Conservation (phyloP, 2,113 vertebrate genomes). For the Ptyas mucosa region DNA sequence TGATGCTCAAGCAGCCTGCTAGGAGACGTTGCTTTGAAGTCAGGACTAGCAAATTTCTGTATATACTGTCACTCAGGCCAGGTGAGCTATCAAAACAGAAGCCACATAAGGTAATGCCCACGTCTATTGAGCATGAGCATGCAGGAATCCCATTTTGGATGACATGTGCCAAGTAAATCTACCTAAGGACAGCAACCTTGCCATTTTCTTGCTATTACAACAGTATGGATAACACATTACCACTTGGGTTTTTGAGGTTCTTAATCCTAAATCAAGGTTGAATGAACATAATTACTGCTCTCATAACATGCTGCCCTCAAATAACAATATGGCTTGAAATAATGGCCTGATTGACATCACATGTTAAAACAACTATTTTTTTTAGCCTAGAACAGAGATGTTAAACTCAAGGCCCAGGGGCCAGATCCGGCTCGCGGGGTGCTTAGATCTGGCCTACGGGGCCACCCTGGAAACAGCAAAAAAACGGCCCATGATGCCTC, state of each 20-base stretch:
- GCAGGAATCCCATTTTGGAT: neutral
- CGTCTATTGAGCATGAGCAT: neutral
- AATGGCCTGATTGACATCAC: neutral
- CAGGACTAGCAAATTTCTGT: neutral
- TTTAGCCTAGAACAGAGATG: neutral
- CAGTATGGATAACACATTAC: neutral
- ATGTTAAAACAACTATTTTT: neutral
- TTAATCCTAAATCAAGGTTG: neutral
- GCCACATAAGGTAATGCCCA: neutral
- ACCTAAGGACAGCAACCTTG: neutral
- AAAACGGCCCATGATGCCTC: no score
- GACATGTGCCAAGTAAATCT: neutral
- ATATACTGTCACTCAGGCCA: neutral
- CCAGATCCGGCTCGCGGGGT: fast-evolving
- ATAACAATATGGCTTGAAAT: neutral
- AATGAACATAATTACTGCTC: neutral
- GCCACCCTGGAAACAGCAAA: no score
- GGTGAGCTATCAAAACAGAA: neutral
- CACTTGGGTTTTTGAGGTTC: neutral
- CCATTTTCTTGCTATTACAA: neutral
- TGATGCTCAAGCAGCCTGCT: neutral
- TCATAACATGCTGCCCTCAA: neutral
- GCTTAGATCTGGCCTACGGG: no score
- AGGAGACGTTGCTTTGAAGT: neutral
- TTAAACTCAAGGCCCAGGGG: no score